phyloP scores from a whole-genome alignment of 2,113 vertebrate species.

The Pseudopodoces humilis region DNA sequence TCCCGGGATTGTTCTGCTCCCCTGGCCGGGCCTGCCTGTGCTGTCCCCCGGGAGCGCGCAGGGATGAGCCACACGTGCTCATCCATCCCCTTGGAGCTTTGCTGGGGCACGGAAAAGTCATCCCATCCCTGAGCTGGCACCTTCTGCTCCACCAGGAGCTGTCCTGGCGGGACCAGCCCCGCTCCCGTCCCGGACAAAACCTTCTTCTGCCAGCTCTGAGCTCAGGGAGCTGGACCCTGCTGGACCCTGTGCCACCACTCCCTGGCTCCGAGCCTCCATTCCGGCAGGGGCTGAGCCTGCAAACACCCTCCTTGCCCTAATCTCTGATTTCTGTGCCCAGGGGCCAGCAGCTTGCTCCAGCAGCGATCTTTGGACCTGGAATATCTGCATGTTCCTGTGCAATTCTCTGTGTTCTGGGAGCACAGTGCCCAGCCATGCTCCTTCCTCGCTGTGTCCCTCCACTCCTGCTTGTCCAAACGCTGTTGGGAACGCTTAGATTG shows the following conservation, averaged over 20 bases:
- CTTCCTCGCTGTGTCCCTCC: fast-evolving
- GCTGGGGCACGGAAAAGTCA: background rate
- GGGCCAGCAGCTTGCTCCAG: too few relatives aligned
- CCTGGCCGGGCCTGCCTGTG: background rate
- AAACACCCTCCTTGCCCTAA: background rate
- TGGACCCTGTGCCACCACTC: background rate
- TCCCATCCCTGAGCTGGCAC: fast-evolving
- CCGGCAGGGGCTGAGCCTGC: background rate
- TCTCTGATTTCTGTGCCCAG: fast-evolving
- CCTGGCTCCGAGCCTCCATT: background rate
- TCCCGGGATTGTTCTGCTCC: conserved; percentile 60
- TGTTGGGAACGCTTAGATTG: background rate
- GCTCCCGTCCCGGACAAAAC: background rate
- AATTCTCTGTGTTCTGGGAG: background rate
- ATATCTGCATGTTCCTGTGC: background rate
- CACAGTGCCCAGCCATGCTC: fast-evolving
- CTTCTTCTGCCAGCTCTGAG: background rate
- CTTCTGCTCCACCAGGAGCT: fast-evolving
- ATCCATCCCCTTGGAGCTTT: too few relatives aligned
- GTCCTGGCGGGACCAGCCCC: fast-evolving
- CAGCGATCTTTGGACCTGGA: background rate
- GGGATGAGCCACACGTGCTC: background rate
- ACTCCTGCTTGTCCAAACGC: fast-evolving
- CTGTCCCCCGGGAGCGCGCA: background rate
- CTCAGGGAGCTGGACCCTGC: too few relatives aligned